Evolutionary conservation across 1,140 invertebrate genomes (phyloP).

Genomic region (Lordiphosa stackelbergi): DNA sequence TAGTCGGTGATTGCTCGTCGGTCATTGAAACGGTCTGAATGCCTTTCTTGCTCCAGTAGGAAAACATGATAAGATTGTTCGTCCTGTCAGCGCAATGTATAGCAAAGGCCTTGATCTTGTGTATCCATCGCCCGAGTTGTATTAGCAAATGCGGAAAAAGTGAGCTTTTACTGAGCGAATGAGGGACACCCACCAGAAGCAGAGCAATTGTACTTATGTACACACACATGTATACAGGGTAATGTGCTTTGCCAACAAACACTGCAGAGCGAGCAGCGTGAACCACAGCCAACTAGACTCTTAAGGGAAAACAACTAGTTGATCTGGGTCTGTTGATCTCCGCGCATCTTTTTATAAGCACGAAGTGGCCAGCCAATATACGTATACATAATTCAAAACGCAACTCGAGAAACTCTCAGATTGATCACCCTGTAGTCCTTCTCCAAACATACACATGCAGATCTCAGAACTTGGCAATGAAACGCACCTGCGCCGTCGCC

Average conservation of each 20-base stretch:
- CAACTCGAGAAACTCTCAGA: no score
- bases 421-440: no score
- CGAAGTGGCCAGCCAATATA: no score
- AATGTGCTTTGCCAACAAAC: background rate
- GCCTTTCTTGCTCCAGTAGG: slow-evolving; percentile 52
- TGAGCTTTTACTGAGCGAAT: slow-evolving; percentile 4
- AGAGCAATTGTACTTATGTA: background rate
- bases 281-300: no score
- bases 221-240: background rate
- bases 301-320: no score
- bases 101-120: slow-evolving; percentile 52
- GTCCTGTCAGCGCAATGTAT: slow-evolving; percentile 2
- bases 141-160: slow-evolving; percentile 23
- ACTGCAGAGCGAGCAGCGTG: no score
- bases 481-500: no score
- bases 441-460: no score
- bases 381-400: no score
- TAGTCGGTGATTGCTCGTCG: background rate
- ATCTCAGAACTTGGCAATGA: no score
- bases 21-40: background rate
- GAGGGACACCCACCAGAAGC: background rate
- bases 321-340: no score
- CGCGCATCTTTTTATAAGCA: no score
- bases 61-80: slow-evolving; percentile 36
- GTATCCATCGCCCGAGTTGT: slow-evolving; percentile 8